Conservation (phyloP, 2,113 vertebrate species). For the Dromaius novaehollandiae region DNA sequence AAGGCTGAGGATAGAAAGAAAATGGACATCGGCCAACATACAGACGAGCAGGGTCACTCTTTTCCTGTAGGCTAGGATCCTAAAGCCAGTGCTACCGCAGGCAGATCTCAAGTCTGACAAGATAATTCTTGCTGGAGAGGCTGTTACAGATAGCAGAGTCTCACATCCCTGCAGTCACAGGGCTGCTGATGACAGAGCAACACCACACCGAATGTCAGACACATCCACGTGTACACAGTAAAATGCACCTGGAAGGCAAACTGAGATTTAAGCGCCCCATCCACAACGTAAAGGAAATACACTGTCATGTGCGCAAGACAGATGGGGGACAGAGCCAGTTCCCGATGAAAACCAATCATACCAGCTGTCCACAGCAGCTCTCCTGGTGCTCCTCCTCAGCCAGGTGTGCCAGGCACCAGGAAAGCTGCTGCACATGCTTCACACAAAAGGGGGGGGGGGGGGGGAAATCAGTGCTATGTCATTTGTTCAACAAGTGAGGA, state of each 20-base stretch:
- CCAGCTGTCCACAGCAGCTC: neutral
- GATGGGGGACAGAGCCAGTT: neutral
- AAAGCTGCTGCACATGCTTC: neutral
- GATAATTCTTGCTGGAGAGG: neutral
- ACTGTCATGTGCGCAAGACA: neutral
- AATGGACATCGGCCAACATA: neutral
- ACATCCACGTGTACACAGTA: accelerated
- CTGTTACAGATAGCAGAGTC: neutral
- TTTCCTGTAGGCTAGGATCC: neutral
- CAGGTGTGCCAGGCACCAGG: neutral
- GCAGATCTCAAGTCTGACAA: neutral
- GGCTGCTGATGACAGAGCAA: neutral
- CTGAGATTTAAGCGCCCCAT: neutral
- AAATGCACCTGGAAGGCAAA: neutral
- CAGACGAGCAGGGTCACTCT: neutral
- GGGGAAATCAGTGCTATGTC: accelerated
- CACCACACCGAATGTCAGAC: neutral
- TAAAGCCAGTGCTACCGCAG: neutral
- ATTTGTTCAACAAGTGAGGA: accelerated
- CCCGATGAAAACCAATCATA: neutral
- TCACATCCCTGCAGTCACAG: neutral
- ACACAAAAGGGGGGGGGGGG: too few species aligned
- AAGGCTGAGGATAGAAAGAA: neutral
- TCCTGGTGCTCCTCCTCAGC: neutral
- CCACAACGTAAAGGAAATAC: accelerated